A percentile compares a stretch with the other conserved stretches of the same genome.
Evolutionary conservation across 2,888 invertebrate species (phyloP).

Genomic region (Panorpa germanica): DNA sequence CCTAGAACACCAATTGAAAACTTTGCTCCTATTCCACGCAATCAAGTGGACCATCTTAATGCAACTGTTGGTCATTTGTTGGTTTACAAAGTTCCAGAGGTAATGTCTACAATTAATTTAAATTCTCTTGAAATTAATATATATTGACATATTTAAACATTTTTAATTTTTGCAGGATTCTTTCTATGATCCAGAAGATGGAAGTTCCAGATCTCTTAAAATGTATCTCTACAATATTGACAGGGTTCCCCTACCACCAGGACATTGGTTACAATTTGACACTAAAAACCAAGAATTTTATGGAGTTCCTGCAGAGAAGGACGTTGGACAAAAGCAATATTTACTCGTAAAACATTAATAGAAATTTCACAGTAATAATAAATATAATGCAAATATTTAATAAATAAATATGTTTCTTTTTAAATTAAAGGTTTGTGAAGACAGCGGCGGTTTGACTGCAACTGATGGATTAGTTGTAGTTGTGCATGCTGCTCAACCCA

Average conservation of each 20-base stretch:
- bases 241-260: conserved; percentile 39
- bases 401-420: conserved; percentile 2
- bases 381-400: too few species aligned
- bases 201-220: conserved; percentile 48
- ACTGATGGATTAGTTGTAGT: conserved; percentile 63
- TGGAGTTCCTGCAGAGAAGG: conserved; percentile 56
- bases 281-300: conserved; percentile 74
- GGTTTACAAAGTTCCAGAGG: conserved; percentile 62
- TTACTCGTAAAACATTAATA: conserved; percentile 35
- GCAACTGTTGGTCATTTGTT: conserved; percentile 69
- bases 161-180: conserved; percentile 40
- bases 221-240: conserved; percentile 57
- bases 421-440: conserved; percentile 39
- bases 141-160: conserved; percentile 4
- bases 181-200: conserved; percentile 79
- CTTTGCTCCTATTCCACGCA: conserved; percentile 57
- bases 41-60: conserved; percentile 69
- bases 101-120: conserved; percentile 18
- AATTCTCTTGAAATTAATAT: conserved; percentile 2
- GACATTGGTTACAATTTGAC: conserved; percentile 82
- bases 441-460: conserved; percentile 52
- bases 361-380: too few species aligned
- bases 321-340: conserved; percentile 58
- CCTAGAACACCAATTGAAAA: conserved; percentile 38
- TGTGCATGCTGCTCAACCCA: conserved; percentile 42